Evolutionary conservation across 2,113 vertebrate species (phyloP).

Genomic region (Rhinopithecus roxellana): DNA sequence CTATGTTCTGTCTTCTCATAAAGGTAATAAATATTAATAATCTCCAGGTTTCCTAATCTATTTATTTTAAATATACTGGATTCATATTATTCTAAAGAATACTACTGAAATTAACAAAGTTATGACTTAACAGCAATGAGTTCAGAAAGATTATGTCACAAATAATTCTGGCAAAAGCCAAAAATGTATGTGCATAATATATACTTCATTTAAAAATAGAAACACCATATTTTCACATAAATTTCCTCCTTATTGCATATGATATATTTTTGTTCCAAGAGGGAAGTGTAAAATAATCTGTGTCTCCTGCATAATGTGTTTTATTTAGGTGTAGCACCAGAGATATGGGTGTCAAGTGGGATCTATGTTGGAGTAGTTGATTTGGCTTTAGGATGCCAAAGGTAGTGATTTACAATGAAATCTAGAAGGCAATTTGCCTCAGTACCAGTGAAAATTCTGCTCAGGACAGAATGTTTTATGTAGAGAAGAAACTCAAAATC

Average conservation of each 20-base stretch:
- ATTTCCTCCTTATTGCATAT: not conserved
- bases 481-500: not conserved
- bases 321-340: not conserved
- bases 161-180: constrained; percentile 8
- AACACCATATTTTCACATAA: not conserved
- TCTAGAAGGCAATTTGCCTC: not conserved
- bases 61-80: not conserved
- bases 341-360: not conserved
- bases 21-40: not conserved
- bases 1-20: not conserved
- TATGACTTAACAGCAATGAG: not conserved
- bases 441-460: not conserved
- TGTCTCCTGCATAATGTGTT: not conserved
- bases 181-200: not conserved
- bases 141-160: not conserved
- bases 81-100: constrained; percentile 34
- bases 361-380: not conserved
- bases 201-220: constrained; percentile 40
- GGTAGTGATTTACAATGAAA: not conserved
- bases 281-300: not conserved
- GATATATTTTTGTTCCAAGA: not conserved
- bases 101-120: not conserved
- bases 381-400: not conserved
- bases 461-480: not conserved
- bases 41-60: not conserved